phyloP scores from a whole-genome alignment of 1,140 invertebrate species.

The Platyura marginata region DNA sequence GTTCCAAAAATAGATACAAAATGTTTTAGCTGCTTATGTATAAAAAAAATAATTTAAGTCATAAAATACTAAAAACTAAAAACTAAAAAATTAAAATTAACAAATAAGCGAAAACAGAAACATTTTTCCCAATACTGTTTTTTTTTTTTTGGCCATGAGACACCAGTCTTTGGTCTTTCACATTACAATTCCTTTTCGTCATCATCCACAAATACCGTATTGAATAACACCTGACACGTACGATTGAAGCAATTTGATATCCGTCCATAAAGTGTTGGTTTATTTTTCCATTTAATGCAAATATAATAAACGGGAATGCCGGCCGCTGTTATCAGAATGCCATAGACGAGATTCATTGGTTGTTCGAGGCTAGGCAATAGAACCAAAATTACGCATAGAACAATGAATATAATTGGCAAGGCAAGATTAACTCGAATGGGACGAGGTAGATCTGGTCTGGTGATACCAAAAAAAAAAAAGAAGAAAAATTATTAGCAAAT shows the following conservation, averaged over 20 bases:
- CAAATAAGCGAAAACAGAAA: no score
- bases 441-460: slow-evolving; percentile 46
- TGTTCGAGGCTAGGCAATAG: slow-evolving; percentile 58
- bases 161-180: no score
- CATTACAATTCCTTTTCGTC: not conserved
- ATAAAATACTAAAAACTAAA: no score
- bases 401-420: slow-evolving; percentile 67
- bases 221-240: slow-evolving; percentile 19
- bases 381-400: slow-evolving; percentile 68
- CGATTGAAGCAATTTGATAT: slow-evolving; percentile 15
- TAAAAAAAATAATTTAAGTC: no score
- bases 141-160: no score
- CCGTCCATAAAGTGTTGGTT: slow-evolving; percentile 26
- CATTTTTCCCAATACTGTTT: no score
- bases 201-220: slow-evolving; percentile 19
- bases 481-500: not conserved
- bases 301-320: slow-evolving; percentile 83
- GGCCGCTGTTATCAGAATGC: slow-evolving; percentile 61
- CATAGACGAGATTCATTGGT: slow-evolving; percentile 67
- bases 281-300: slow-evolving; percentile 72
- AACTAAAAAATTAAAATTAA: no score
- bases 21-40: no score
- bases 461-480: slow-evolving; percentile 3
- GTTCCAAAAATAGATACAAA: no score
- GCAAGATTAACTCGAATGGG: slow-evolving; percentile 68